Evolutionary conservation across 2,113 vertebrate species (phyloP).

Genomic region (Ivindomyrus marchei): DNA sequence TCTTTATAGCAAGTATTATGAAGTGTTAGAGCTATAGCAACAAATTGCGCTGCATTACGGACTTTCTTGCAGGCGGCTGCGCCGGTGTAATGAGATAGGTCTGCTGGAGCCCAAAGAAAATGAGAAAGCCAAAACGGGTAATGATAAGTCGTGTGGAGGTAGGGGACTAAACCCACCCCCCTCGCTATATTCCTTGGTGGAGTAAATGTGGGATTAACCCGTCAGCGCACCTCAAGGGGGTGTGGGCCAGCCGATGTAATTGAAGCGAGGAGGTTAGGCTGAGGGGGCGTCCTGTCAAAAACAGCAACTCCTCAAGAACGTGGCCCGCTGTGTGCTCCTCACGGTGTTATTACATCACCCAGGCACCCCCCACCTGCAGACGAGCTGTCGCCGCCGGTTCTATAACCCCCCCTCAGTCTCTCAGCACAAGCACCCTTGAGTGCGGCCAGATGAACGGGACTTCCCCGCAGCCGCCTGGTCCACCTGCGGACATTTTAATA

Average conservation of each 20-base stretch:
- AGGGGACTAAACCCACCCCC: not conserved
- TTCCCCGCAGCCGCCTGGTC: not conserved
- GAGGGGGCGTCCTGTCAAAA: not conserved
- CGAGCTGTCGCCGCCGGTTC: not conserved
- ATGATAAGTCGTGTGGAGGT: not conserved
- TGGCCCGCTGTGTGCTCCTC: not conserved
- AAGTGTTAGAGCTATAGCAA: conserved; percentile 12
- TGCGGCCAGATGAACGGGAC: conserved; percentile 2
- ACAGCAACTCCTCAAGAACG: not conserved
- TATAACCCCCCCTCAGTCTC: not conserved
- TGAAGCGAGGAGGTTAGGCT: not conserved
- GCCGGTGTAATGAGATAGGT: conserved; percentile 12
- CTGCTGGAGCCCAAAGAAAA: not conserved
- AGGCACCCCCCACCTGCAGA: not conserved
- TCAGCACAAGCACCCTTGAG: not conserved
- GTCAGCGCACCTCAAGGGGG: not conserved
- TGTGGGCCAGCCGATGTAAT: not conserved
- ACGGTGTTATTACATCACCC: not conserved
- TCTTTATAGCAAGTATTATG: conserved; percentile 8
- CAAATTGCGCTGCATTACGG: not conserved
- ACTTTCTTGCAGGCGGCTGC: not conserved
- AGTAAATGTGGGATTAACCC: conserved; percentile 9
- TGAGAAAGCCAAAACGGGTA: not conserved
- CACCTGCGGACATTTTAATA: not conserved
- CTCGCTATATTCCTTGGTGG: too few relatives aligned